These are phyloP conservation scores for Pachypanchax playfairii DNA, from an alignment of 2,113 vertebrate species.

Conservation along the genomic window DNA sequence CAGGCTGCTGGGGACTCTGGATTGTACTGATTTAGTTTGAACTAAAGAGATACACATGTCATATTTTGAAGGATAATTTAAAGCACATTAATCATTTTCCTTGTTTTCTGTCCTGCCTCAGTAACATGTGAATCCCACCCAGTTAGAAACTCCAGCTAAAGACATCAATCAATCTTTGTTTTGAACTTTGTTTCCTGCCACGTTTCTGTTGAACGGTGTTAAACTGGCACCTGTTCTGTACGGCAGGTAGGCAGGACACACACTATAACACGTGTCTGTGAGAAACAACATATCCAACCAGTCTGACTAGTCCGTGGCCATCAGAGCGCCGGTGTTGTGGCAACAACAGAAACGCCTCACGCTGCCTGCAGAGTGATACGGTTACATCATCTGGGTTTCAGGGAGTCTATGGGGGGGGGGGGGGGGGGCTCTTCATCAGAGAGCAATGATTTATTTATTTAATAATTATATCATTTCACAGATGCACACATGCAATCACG, in stretches of 20 bases:
- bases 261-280: background rate
- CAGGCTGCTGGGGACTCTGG: background rate
- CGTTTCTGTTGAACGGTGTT: too few relatives aligned
- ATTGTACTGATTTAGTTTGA: background rate
- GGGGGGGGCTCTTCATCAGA: constrained; percentile 10
- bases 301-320: constrained; percentile 44
- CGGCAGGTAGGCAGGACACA: background rate
- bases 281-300: constrained; percentile 46
- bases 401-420: too few relatives aligned
- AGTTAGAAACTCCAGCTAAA: too few relatives aligned
- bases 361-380: constrained; percentile 16
- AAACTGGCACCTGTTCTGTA: background rate
- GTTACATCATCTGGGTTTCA: constrained; percentile 22
- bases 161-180: too few relatives aligned
- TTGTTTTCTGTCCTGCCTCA: too few relatives aligned
- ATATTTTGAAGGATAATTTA: background rate
- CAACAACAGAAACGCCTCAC: constrained; percentile 34
- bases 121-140: too few relatives aligned
- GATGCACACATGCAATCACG: constrained; percentile 9
- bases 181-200: too few relatives aligned
- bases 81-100: too few relatives aligned
- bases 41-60: too few relatives aligned
- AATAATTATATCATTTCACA: background rate
- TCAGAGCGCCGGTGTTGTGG: constrained; percentile 31
- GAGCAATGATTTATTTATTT: constrained; percentile 10